Evolutionary conservation across 1,140 invertebrate genomes (phyloP).

Genomic region (Hestina assimilis): DNA sequence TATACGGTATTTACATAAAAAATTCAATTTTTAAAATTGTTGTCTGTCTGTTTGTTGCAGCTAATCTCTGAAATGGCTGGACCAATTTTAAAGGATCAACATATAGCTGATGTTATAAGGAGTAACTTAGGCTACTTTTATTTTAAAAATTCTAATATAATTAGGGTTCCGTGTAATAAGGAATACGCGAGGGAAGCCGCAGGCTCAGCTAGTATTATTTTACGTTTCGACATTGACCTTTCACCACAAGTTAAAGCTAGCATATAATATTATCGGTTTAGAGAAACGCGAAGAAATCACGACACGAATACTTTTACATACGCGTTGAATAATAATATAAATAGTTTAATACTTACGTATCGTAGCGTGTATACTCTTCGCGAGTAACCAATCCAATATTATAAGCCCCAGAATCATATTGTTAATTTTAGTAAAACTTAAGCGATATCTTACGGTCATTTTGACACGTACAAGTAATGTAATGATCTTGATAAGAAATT

Average conservation of each 20-base stretch:
- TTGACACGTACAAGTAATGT: neutral
- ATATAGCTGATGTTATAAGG: too few relatives aligned
- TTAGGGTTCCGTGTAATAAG: too few relatives aligned
- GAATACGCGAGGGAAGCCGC: too few relatives aligned
- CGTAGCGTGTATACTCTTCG: conserved; percentile 53
- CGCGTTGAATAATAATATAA: conserved; percentile 2
- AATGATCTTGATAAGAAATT: neutral
- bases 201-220: conserved; percentile 8
- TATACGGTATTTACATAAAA: too few relatives aligned
- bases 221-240: conserved; percentile 24
- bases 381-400: conserved; percentile 61
- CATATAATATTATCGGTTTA: conserved; percentile 22
- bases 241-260: conserved; percentile 11
- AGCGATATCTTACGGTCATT: conserved; percentile 31
- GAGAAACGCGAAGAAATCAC: conserved; percentile 19
- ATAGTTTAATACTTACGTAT: conserved; percentile 51
- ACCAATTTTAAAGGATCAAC: too few relatives aligned
- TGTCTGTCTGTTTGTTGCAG: too few relatives aligned
- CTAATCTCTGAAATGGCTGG: too few relatives aligned
- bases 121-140: too few relatives aligned
- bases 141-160: too few relatives aligned
- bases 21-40: too few relatives aligned
- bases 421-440: conserved; percentile 37
- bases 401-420: conserved; percentile 55
- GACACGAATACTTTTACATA: conserved; percentile 18